phyloP scores from a whole-genome alignment of 2,888 invertebrate species.

The Cremastobaeus sp. region DNA sequence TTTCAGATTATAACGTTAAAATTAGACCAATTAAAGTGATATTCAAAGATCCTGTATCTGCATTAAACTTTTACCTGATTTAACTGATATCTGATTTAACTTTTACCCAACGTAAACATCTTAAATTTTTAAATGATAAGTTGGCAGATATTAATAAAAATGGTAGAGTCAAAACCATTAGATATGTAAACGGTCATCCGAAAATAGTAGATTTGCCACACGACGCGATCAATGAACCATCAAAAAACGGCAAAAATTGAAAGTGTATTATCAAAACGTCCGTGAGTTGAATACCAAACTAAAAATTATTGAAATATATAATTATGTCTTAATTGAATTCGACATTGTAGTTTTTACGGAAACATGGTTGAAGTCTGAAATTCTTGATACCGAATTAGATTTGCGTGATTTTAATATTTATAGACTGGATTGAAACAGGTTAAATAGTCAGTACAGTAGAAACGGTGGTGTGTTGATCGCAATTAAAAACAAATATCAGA shows the following conservation, averaged over 20 bases:
- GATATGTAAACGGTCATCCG: too few relatives aligned
- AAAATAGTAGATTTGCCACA: too few relatives aligned
- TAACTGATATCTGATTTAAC: not conserved
- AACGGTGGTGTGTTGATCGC: not conserved
- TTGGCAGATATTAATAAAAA: too few relatives aligned
- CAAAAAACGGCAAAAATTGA: too few relatives aligned
- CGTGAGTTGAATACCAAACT: not conserved
- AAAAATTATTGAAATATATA: conserved; percentile 1
- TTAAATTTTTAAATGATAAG: too few relatives aligned
- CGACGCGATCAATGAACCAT: too few relatives aligned
- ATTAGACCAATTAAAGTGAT: not conserved
- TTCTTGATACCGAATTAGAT: not conserved
- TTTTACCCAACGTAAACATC: not conserved
- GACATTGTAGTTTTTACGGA: conserved; percentile 1
- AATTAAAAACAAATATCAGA: not conserved
- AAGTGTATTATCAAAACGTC: not conserved
- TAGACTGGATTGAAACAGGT: not conserved
- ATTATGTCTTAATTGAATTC: not conserved
- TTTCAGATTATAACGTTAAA: too few relatives aligned
- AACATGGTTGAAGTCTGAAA: not conserved
- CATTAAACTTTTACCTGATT: too few relatives aligned
- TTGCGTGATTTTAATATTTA: not conserved
- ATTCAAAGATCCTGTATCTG: too few relatives aligned
- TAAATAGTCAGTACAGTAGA: not conserved
- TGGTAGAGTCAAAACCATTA: too few relatives aligned